Evolutionary conservation across 1,140 invertebrate species (phyloP).

Genomic region (Diabrotica virgifera): DNA sequence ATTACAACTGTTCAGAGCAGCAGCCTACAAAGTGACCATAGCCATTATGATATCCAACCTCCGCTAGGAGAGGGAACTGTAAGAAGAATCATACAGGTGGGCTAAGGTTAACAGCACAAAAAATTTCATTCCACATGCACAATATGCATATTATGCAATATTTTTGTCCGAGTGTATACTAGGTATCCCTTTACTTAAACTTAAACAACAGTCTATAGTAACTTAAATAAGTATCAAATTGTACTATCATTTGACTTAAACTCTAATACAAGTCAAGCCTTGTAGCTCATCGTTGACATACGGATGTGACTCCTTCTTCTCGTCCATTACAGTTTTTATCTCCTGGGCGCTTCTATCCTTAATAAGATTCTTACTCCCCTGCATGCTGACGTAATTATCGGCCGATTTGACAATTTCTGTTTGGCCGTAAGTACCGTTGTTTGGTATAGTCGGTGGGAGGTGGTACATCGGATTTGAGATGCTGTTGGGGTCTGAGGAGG

Average conservation of each 20-base stretch:
- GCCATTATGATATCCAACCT: too few species aligned
- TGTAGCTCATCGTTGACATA: constrained; percentile 29
- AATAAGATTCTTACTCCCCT: constrained; percentile 53
- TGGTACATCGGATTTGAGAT: constrained; percentile 43
- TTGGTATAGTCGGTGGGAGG: constrained; percentile 19
- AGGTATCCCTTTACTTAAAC: too few species aligned
- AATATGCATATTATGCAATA: too few species aligned
- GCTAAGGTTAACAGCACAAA: too few species aligned
- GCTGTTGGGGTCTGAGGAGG: constrained; percentile 32
- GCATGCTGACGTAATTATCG: constrained; percentile 63
- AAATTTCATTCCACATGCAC: too few species aligned
- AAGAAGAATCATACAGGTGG: too few species aligned
- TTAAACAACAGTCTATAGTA: too few species aligned
- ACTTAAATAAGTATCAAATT: too few species aligned
- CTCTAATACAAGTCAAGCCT: constrained; percentile 30
- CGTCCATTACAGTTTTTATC: constrained; percentile 13
- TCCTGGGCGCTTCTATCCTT: constrained; percentile 42
- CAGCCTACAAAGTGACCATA: too few species aligned
- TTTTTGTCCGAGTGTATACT: too few species aligned
- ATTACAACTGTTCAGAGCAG: too few species aligned
- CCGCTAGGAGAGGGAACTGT: too few species aligned
- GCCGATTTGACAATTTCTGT: constrained; percentile 50
- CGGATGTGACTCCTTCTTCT: constrained; percentile 14
- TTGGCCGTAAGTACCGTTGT: constrained; percentile 35
- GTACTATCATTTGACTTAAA: constrained; percentile 4